phyloP scores from a whole-genome alignment of 2,797 vertebrate species.

The Oceanodroma leucorhoa region DNA sequence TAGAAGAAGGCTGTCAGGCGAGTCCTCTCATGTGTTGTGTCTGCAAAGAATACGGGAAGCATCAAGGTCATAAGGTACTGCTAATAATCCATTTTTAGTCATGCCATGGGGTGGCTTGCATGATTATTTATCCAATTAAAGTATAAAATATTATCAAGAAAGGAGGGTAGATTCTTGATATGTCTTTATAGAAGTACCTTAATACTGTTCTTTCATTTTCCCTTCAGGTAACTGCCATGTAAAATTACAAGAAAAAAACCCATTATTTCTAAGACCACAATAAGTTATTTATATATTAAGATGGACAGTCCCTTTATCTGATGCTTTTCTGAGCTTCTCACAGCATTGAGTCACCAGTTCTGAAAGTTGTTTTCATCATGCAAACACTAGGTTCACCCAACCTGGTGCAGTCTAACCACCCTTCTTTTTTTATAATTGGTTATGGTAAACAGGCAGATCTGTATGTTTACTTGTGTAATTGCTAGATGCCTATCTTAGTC shows the following conservation, averaged over 20 bases:
- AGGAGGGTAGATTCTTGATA: not conserved
- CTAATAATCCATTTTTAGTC: not conserved
- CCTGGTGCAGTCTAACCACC: not conserved
- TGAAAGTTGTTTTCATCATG: not conserved
- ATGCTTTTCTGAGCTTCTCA: not conserved
- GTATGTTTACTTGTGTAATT: not conserved
- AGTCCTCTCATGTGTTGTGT: constrained; percentile 98
- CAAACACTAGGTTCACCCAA: not conserved
- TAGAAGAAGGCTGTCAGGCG: constrained; percentile 92
- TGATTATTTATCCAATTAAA: not conserved
- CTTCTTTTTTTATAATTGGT: not conserved
- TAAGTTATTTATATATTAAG: not conserved
- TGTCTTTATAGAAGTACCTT: not conserved
- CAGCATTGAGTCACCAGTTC: not conserved
- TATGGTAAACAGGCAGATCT: not conserved
- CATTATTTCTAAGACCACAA: not conserved
- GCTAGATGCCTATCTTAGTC: not conserved
- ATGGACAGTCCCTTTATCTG: not conserved
- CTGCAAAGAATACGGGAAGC: constrained; percentile 98
- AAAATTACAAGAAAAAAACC: not conserved
- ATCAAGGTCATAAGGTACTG: constrained; percentile 96
- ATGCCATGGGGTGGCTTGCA: not conserved
- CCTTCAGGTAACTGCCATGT: not conserved
- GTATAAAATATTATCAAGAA: not conserved
- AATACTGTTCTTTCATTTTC: not conserved